Evolutionary conservation across 1,140 invertebrate species (phyloP), one percentile per base, ranked within the genome.

Genomic region (Camponotus vicinus): DNA sequence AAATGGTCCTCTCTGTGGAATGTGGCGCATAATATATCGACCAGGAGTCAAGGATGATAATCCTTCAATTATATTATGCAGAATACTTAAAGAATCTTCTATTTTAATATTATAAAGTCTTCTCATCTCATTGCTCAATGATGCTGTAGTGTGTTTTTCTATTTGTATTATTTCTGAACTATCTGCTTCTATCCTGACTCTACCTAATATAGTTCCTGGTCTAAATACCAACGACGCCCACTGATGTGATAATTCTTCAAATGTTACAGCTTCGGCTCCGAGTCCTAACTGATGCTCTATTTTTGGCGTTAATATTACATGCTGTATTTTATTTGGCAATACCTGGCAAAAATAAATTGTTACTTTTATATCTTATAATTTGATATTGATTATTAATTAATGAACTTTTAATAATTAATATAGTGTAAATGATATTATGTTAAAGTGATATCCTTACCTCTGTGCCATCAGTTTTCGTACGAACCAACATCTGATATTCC

Each of bases 221-320:
- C 92, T 92, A 79, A 96, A 95, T 82, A 93, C 93, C 9, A 96
- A 82, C 18, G 92, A 92, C 13, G 92, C 89, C 95, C 95, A 96
- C 66, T 96, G 93, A 34, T 92, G 92, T 2, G 93, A 86, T 21
- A 94, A 73, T 93, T 96, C 95, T 59, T 92, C 92, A 42, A 93
- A 89, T 27, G 94, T 95, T 34, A 94, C 73, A 69, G 92, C 91
- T 90, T 96, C 95, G 15, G 93, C 95, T 13, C 95, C 96, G 86
- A 93, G 92, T 80, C 90, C 92, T 45, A 92, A 3, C 90, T 96
- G 95, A 80, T 95, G 93, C 90, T 96, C 96, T 34, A 96, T 45
- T 92, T 96, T 96, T 45, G 95, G 93, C 34, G 86, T 89, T 42
- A 96, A 40, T 11, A 94, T 84, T 34, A 95, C 77, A 42, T 91